Conservation (phyloP, 2,113 vertebrate species). For the Larimichthys crocea region DNA sequence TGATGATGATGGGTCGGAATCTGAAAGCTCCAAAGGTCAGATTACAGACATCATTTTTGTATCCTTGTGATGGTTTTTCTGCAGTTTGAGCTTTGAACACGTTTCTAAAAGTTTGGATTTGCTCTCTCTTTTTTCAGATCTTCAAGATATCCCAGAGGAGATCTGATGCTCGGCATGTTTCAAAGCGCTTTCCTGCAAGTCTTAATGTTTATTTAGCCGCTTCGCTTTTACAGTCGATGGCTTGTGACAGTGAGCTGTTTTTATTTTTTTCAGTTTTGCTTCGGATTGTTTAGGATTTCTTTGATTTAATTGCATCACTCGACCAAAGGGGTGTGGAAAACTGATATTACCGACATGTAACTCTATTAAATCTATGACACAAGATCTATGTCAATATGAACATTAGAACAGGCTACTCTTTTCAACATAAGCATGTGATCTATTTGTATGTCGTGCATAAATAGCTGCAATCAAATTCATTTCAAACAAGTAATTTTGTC, state of each 20-base stretch:
- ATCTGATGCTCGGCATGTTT: conserved; percentile 71
- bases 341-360: not conserved
- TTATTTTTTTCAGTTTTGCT: conserved; percentile 17
- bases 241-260: conserved; percentile 19
- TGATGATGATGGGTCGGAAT: conserved; percentile 57
- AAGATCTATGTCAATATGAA: not conserved
- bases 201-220: conserved; percentile 40
- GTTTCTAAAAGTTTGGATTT: not conserved
- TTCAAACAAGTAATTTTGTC: not conserved
- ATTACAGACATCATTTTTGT: not conserved
- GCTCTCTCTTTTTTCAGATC: conserved; percentile 78
- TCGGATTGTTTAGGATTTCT: conserved; percentile 47
- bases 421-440: not conserved
- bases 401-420: not conserved
- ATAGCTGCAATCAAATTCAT: not conserved
- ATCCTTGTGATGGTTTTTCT: not conserved
- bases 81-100: too few species aligned
- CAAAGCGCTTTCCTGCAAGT: conserved; percentile 20
- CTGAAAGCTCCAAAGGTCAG: conserved; percentile 67
- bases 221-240: conserved; percentile 43
- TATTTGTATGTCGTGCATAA: not conserved
- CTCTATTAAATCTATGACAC: not conserved
- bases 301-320: conserved; percentile 26
- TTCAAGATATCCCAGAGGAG: conserved; percentile 91
- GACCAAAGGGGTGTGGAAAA: conserved; percentile 43